Conservation (phyloP, 2,888 invertebrate genomes). For the Caenorhabditis becei region DNA sequence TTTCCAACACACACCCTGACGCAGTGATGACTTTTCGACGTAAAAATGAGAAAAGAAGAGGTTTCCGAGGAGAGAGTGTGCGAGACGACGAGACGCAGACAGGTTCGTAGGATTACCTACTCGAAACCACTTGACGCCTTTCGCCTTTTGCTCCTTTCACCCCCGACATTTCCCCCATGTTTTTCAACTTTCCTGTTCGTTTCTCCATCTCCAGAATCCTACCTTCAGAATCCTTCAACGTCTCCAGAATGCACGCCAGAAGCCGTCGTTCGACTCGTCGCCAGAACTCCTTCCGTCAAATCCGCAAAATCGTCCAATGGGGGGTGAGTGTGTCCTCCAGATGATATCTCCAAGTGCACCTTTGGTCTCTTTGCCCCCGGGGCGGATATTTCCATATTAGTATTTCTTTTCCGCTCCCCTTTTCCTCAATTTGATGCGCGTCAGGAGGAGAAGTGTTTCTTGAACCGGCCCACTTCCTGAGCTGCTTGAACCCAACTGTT, state of each 20-base stretch:
- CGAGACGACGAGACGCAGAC: background rate
- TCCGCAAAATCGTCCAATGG: constrained; percentile 59
- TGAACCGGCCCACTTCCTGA: too few species aligned
- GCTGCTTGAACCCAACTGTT: too few species aligned
- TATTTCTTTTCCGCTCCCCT: background rate
- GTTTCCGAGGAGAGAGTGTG: background rate
- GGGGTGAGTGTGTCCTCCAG: constrained; percentile 52
- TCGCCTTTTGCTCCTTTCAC: constrained; percentile 4
- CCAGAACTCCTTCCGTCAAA: constrained; percentile 60
- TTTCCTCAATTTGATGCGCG: too few species aligned
- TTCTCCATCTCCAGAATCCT: background rate
- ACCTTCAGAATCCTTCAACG: constrained; percentile 4
- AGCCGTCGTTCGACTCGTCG: constrained; percentile 49
- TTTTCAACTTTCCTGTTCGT: background rate
- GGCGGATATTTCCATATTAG: constrained; percentile 29
- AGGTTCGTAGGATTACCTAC: constrained; percentile 45
- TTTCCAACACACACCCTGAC: constrained; percentile 16
- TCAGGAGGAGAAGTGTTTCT: too few species aligned
- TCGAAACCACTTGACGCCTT: constrained; percentile 46
- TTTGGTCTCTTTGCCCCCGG: constrained; percentile 20
- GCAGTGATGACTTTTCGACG: constrained; percentile 13
- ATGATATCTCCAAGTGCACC: constrained; percentile 3
- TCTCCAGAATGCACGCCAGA: constrained; percentile 41
- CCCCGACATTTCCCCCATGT: background rate
- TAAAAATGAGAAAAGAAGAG: constrained; percentile 17